Percentiles rank a stretch among this genome's conserved stretches.
These are phyloP conservation scores for Argentina silus DNA, from an alignment of 2,797 vertebrate genomes.

Conservation along the genomic window DNA sequence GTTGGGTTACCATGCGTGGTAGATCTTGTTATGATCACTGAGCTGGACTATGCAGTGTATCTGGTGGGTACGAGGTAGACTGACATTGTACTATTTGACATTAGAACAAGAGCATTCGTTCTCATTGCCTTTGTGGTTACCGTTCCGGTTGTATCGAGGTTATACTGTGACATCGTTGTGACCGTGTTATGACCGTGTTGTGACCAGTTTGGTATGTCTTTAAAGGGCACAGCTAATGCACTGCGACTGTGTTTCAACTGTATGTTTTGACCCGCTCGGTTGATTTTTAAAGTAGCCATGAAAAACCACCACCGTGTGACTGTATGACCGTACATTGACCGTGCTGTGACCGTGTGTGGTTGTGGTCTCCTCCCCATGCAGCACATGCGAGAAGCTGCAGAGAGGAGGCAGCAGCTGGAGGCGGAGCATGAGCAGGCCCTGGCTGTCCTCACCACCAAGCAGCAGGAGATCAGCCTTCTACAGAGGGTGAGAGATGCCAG, in stretches of 20 bases:
- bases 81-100: not conserved
- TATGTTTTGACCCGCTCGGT: not conserved
- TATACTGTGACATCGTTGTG: no score
- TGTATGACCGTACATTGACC: constrained; percentile 3
- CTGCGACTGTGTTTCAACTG: not conserved
- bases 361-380: constrained; percentile 49
- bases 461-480: constrained; percentile 91
- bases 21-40: constrained; percentile 18
- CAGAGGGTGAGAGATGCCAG: constrained; percentile 87
- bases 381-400: constrained; percentile 92
- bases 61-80: constrained; percentile 3
- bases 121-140: not conserved
- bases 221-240: not conserved
- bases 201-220: not conserved
- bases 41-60: constrained; percentile 22
- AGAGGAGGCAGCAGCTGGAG: constrained; percentile 90
- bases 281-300: no score
- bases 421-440: constrained; percentile 93
- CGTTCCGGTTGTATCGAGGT: not conserved
- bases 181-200: not conserved
- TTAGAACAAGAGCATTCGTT: accelerated
- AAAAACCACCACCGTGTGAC: no score
- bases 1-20: constrained; percentile 37
- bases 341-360: not conserved
- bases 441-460: constrained; percentile 89